Conservation (phyloP, 2,888 invertebrate species). For the Laothoe populi region DNA sequence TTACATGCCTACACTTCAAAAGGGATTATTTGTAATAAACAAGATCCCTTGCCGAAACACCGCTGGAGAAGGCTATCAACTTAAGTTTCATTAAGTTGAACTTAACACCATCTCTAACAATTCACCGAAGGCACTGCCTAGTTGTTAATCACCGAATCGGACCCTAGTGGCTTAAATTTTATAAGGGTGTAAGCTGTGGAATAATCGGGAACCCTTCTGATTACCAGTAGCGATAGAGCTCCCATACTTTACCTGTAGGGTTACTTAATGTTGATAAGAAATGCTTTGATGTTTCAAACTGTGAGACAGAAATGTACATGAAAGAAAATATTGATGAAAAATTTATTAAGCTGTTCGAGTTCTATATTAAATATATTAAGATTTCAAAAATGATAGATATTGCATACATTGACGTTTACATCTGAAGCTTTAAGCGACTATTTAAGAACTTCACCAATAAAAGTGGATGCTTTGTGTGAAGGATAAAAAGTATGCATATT, state of each 20-base stretch:
- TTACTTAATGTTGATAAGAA: not conserved
- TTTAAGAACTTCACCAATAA: too few species aligned
- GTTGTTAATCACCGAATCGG: slow-evolving; percentile 61
- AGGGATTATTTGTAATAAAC: slow-evolving; percentile 29
- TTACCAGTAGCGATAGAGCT: slow-evolving; percentile 19
- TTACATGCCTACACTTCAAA: slow-evolving; percentile 9
- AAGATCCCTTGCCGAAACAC: slow-evolving; percentile 19
- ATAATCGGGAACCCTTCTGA: slow-evolving; percentile 39
- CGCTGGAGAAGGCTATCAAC: slow-evolving; percentile 41
- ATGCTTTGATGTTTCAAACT: not conserved
- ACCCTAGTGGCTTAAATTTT: slow-evolving; percentile 51
- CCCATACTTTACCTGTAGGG: slow-evolving; percentile 11
- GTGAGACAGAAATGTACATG: not conserved
- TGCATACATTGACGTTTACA: too few species aligned
- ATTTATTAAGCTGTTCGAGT: too few species aligned
- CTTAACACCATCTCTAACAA: slow-evolving; percentile 51
- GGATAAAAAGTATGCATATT: too few species aligned
- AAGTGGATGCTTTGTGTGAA: too few species aligned
- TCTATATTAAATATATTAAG: too few species aligned
- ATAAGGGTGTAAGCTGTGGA: slow-evolving; percentile 42
- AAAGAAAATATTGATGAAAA: too few species aligned
- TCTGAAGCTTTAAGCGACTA: too few species aligned
- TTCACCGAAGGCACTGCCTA: slow-evolving; percentile 46
- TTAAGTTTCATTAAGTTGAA: slow-evolving; percentile 54
- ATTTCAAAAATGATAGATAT: too few species aligned